Percentiles rank a stretch among this genome's conserved stretches.
Conservation (phyloP, 2,797 vertebrate genomes). For the Dermochelys coriacea region DNA sequence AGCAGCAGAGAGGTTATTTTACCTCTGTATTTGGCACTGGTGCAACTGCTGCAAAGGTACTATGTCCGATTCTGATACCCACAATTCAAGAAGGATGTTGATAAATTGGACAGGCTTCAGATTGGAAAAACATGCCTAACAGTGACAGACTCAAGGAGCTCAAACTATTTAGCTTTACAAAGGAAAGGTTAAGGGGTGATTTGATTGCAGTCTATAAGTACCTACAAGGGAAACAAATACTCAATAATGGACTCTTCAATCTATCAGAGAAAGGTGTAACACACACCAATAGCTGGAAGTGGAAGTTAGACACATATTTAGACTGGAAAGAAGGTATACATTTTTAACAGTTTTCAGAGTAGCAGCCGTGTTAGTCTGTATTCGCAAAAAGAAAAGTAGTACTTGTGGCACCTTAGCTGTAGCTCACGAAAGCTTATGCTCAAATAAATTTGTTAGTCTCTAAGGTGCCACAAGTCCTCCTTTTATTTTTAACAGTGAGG, state of each 20-base stretch:
- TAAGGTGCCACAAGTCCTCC: no score
- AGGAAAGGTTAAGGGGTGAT: not conserved
- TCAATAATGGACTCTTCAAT: not conserved
- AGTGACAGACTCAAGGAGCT: not conserved
- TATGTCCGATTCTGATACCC: not conserved
- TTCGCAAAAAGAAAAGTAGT: no score
- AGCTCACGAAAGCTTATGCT: no score
- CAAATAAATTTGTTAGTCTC: no score
- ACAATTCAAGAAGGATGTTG: not conserved
- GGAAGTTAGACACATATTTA: not conserved
- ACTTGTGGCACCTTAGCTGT: no score
- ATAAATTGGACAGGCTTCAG: not conserved
- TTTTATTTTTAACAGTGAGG: not conserved
- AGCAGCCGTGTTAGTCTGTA: no score
- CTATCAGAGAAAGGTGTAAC: not conserved
- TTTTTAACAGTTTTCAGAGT: not conserved
- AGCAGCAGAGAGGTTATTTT: not conserved
- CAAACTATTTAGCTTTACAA: not conserved
- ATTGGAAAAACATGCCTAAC: not conserved
- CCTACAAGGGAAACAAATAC: not conserved
- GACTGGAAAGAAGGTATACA: not conserved
- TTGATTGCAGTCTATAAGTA: not conserved
- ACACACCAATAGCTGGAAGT: not conserved
- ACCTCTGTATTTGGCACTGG: not conserved
- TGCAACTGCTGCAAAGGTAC: not conserved